Percentiles rank a stretch among this genome's conserved stretches.
These are phyloP conservation scores for Remorina albescens DNA, from an alignment of 2,797 vertebrate genomes.

Conservation along the genomic window DNA sequence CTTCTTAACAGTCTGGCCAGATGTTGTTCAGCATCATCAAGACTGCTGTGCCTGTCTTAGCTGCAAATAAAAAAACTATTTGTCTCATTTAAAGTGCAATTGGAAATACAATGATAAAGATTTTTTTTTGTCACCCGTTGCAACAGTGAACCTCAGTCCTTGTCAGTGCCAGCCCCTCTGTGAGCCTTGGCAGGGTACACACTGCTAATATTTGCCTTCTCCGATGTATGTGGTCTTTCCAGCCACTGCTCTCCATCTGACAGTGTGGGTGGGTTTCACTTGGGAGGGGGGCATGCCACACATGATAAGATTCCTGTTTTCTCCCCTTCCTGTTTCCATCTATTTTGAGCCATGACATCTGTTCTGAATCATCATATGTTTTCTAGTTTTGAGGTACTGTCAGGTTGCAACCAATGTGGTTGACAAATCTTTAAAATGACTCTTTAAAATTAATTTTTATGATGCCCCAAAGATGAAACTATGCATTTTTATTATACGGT, in stretches of 20 bases:
- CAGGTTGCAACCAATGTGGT: conserved; percentile 3
- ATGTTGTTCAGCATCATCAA: conserved; percentile 23
- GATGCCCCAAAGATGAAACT: too few species aligned
- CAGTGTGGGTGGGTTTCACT: conserved; percentile 36
- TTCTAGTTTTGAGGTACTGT: conserved; percentile 5
- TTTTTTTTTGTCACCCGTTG: conserved; percentile 20
- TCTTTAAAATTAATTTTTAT: too few species aligned
- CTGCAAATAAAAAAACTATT: conserved; percentile 12
- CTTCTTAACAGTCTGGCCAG: background rate
- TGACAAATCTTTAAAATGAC: too few species aligned
- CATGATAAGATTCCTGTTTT: conserved; percentile 28
- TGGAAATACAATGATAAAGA: conserved; percentile 28
- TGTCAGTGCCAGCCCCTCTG: conserved; percentile 24
- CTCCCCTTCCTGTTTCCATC: conserved; percentile 32
- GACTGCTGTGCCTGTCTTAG: conserved; percentile 13
- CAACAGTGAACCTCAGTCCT: conserved; percentile 14
- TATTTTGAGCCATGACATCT: conserved; percentile 40
- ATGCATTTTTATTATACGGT: too few species aligned
- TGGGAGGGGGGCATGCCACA: conserved; percentile 3
- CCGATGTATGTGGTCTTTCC: conserved; percentile 45
- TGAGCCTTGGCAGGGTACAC: conserved; percentile 34
- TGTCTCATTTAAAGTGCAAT: conserved; percentile 19
- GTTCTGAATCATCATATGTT: conserved; percentile 26
- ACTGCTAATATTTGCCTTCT: conserved; percentile 41
- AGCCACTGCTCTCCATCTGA: conserved; percentile 43